A percentile compares a stretch with the other conserved stretches of the same genome.
Evolutionary conservation across 2,888 invertebrate genomes (phyloP).

Genomic region (Bellardia pandia): DNA sequence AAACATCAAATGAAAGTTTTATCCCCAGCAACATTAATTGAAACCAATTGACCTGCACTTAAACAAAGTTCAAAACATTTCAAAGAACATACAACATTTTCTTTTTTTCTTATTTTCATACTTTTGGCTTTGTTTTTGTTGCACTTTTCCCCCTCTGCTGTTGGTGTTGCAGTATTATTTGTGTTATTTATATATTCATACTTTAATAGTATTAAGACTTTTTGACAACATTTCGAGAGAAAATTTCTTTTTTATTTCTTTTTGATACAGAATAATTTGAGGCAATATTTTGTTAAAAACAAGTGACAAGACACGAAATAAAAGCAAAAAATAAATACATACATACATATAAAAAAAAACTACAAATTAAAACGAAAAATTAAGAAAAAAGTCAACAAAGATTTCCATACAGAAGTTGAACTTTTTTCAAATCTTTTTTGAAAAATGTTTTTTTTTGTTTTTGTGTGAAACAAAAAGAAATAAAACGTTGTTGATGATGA

Average conservation of each 20-base stretch:
- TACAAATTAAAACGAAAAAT: constrained; percentile 45
- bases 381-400: constrained; percentile 62
- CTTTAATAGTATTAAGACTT: constrained; percentile 51
- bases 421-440: constrained; percentile 37
- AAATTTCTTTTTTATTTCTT: constrained; percentile 14
- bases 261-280: constrained; percentile 54
- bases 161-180: constrained; percentile 5
- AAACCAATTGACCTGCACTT: constrained; percentile 72
- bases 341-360: constrained; percentile 16
- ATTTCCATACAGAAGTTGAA: constrained; percentile 66
- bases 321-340: background rate
- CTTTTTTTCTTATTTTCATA: background rate
- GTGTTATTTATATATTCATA: background rate
- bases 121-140: constrained; percentile 15
- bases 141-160: background rate
- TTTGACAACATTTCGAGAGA: constrained; percentile 57
- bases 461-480: constrained; percentile 38
- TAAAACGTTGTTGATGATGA: constrained; percentile 48
- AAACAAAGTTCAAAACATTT: constrained; percentile 69
- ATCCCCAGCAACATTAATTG: constrained; percentile 63
- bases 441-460: constrained; percentile 29
- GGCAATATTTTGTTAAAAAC: constrained; percentile 51
- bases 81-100: constrained; percentile 54
- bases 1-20: constrained; percentile 68
- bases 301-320: constrained; percentile 62